Base-by-base conservation (phyloP, 2,113 vertebrate genomes). In the Rhynchopsitta pachyrhyncha region DNA sequence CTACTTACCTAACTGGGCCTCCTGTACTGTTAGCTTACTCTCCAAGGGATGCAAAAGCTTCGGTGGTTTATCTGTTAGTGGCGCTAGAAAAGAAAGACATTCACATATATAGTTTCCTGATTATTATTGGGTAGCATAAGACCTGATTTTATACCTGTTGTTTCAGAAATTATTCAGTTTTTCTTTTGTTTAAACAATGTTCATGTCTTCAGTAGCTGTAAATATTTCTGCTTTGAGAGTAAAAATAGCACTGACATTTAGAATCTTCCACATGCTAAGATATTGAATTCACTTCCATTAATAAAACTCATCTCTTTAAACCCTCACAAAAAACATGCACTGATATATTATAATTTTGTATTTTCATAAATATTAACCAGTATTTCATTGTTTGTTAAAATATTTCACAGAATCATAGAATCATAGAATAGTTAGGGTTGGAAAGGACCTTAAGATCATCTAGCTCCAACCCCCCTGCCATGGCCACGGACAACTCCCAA, bases 41-140 rank as follows among this genome's bases (percentile, higher is more conserved):
- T 99, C 99, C 82, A 98, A 95, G 24, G 99, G 99, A 78, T 98
- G 98, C 71, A 99, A 98, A 97, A 99, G 98, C 97, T 99, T 99
- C 86, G 99, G 99, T 95, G 99, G 99, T 96, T 99, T 99, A 98
- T 99, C 99, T 96, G 99, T 99, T 97, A 99, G 96, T 82, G 99
- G 99, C n/a, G 99, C 99, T 99, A 98, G 87, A 98, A 98, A 94
- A 95, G 97, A 97, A 95, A 97, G 94, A 94, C 97, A 97, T 67
- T 90, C 35, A 96, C 13, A 95, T 64, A 96, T 80, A 41, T 95
- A 69, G 68, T 93, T 92, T 82, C 84, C 44, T 93, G 69, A 78
- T 90, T 86, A 73, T 88, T 96, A 75, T 17, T 90, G 25, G 5
- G 70, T 63, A 78, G 27, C 91, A 78, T 47, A 95, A 66, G 46